Evolutionary conservation across 2,113 vertebrate species (phyloP), one percentile per base, ranked within the genome.

Genomic region (Misgurnus anguillicaudatus): DNA sequence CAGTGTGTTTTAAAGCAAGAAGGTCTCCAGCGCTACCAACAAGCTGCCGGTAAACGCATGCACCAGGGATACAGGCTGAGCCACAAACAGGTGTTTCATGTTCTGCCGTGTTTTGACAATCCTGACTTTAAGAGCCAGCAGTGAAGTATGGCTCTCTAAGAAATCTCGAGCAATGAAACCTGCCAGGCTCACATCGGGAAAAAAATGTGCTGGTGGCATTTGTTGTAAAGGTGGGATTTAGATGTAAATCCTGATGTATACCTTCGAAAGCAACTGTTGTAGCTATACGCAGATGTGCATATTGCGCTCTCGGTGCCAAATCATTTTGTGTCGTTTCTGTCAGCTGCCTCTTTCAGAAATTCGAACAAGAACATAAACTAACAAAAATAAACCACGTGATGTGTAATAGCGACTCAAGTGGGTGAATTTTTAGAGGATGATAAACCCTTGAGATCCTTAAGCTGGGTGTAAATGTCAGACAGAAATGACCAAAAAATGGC

Each of bases 61-160:
- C 61, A 67, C 61, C 62, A 45, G 77, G 62, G 75, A 76, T 38
- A 42, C n/a, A 38, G 63, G 74, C 61, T 79, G 75, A 81, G 69
- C 64, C 55, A 58, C 62, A 68, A 81, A 57, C 73, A 83, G 81
- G 82, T 83, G 82, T 77, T 85, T 85, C 71, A 83, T 83, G 77
- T 81, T 74, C 79, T 65, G 69, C 6, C 4, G 66, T 11, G 77
- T 79, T 77, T 38, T 78, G 64, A 62, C 68, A 67, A 74, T 63
- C 55, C 58, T 66, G 5, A 6, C 74, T 78, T 80, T 36, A 9
- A 3, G 24, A 77, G 68, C 70, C 74, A 72, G 62, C 38, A 60
- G 68, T 55, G 67, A 62, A 68, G 55, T 17, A 71, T 77, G 67
- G 53, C 39, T 13, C 42, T 45, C n/a, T n/a, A n/a, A n/a, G n/a